phyloP scores from a whole-genome alignment of 2,888 invertebrate species.

The Mellilla xanthometata region DNA sequence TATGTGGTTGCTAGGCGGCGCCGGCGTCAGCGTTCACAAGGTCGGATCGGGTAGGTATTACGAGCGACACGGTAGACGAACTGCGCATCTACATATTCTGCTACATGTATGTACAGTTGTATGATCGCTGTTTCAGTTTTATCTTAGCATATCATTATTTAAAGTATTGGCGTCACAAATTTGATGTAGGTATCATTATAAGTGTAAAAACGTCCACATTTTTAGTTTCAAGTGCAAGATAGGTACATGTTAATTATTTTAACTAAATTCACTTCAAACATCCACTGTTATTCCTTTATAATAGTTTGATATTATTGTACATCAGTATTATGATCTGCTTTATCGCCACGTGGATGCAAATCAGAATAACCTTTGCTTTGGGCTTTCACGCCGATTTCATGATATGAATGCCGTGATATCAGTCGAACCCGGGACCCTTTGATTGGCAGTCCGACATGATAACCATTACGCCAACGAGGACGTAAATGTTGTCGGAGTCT shows the following conservation, averaged over 20 bases:
- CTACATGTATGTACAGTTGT: not conserved
- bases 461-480: conserved; percentile 1
- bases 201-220: no score
- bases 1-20: conserved; percentile 9
- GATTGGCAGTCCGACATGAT: conserved; percentile 1
- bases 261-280: no score
- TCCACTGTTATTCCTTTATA: no score
- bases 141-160: not conserved
- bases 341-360: conserved; percentile 53
- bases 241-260: no score
- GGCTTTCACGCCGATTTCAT: conserved; percentile 46
- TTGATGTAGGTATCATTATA: no score
- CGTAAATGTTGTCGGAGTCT: not conserved
- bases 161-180: not conserved
- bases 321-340: no score
- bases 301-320: no score
- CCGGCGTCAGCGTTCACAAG: conserved; percentile 8
- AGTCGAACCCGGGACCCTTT: no score
- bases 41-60: conserved; percentile 6
- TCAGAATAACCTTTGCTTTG: conserved; percentile 62
- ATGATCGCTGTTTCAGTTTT: conserved; percentile 1
- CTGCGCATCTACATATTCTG: not conserved
- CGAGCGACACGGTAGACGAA: conserved; percentile 1
- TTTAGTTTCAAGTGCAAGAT: no score
- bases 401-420: no score